Evolutionary conservation across 2,113 vertebrate genomes (phyloP).

Genomic region (Neomonachus schauinslandi): DNA sequence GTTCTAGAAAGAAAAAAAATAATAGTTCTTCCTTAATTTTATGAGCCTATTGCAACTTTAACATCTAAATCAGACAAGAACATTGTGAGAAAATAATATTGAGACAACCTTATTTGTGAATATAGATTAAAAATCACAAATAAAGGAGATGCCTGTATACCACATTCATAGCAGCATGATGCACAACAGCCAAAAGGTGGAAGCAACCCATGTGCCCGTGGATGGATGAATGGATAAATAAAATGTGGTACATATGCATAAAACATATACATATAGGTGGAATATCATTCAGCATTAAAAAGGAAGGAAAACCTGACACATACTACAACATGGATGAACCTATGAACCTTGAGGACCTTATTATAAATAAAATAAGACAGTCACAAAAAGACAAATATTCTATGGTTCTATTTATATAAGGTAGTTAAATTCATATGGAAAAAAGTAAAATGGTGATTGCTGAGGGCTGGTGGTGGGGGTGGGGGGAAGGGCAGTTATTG

Average conservation of each 20-base stretch:
- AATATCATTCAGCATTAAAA: background rate
- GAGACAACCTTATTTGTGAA: background rate
- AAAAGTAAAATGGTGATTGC: background rate
- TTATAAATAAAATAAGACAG: background rate
- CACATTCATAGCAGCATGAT: background rate
- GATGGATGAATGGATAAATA: background rate
- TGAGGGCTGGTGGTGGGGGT: fast-evolving
- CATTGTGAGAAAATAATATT: constrained; percentile 2
- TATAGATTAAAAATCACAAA: constrained; percentile 12
- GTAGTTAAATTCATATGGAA: background rate
- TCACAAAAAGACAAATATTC: background rate
- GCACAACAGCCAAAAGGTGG: background rate
- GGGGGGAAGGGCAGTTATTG: background rate
- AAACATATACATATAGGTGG: background rate
- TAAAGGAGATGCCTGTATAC: background rate
- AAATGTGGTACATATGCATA: background rate
- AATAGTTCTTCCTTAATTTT: constrained; percentile 44
- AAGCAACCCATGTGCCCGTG: background rate
- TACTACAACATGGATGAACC: background rate
- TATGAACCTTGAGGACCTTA: background rate
- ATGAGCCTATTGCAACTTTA: constrained; percentile 42
- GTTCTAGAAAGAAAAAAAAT: constrained; percentile 3
- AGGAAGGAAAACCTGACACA: background rate
- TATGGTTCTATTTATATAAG: background rate
- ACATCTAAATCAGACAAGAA: background rate